These are phyloP conservation scores for Eubasilissa regina DNA, from an alignment of 1,140 invertebrate species.

Conservation along the genomic window DNA sequence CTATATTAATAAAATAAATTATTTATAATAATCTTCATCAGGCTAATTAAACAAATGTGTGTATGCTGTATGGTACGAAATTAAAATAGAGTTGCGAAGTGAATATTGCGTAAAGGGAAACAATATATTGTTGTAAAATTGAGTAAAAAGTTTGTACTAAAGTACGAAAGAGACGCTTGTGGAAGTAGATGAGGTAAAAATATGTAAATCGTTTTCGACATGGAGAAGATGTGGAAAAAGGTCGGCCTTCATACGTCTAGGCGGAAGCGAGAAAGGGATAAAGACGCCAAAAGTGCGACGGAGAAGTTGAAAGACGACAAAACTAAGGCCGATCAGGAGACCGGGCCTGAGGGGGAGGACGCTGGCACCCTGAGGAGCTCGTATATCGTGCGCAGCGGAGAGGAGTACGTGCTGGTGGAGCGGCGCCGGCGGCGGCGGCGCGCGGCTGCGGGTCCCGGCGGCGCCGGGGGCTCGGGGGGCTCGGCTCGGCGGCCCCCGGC, in stretches of 20 bases:
- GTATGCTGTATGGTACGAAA: no score
- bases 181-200: no score
- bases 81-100: no score
- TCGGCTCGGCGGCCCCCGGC: slow-evolving; percentile 69
- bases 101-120: no score
- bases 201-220: slow-evolving; percentile 56
- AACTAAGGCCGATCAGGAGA: slow-evolving; percentile 67
- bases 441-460: slow-evolving; percentile 67
- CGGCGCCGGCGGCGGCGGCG: slow-evolving; percentile 66
- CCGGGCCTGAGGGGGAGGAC: slow-evolving; percentile 70
- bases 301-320: slow-evolving; percentile 64
- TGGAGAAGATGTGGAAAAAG: slow-evolving; percentile 73
- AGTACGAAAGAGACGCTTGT: no score
- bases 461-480: slow-evolving; percentile 63
- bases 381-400: slow-evolving; percentile 71
- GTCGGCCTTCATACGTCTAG: slow-evolving; percentile 73
- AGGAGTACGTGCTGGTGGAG: slow-evolving; percentile 71
- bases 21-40: no score
- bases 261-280: slow-evolving; percentile 66
- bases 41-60: no score
- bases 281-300: slow-evolving; percentile 63
- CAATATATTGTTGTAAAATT: no score
- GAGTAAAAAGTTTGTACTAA: no score
- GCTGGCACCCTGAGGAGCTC: slow-evolving; percentile 70
- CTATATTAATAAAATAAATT: no score